Evolutionary conservation across 2,888 invertebrate species (phyloP), one percentile per base, ranked within the genome.

Genomic region (Drymonia ruficornis): DNA sequence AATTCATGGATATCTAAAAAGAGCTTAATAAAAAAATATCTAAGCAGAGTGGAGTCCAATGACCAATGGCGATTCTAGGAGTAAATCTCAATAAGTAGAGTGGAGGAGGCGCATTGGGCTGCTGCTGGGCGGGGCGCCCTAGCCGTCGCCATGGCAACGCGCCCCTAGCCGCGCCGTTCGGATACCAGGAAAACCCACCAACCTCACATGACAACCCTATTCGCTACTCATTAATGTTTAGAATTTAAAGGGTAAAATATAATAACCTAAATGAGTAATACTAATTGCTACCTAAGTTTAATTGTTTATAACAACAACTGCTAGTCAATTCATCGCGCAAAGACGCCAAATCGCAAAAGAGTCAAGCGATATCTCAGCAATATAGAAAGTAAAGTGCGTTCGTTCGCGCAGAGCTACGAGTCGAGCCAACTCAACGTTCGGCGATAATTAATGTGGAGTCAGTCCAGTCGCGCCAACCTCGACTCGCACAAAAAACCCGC

Each of bases 331-430:
- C 55, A 63, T 61, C 50, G 53, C 52, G 58, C 67, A 72, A 72
- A 75, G 74, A 71, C 65, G 63, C 66, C 62, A 67, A 74, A 74
- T 74, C 71, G 68, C 72, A 75, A 74, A 72, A 76, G 72, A 76
- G 61, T 62, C 59, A 57, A 71, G 76, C 80, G 79, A 76, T 70
- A 81, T 76, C 76, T 77, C 71, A 79, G 80, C 76, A 78, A 76
- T 86, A 85, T 91, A 91, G 91, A 92, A 92, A 91, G 91, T 91
- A 88, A 86, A 85, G 83, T 87, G 85, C 83, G 87, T 87, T 85
- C 84, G 80, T 81, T 85, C 80, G 80, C 80, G 83, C 74, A 69
- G 73, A 47, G 47, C 47, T 15, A 67, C 70, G 70, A 66, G 76
- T 74, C 83, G 78, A 85, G 87, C 83, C 87, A 87, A 87, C 80